A percentile compares a stretch with the other conserved stretches of the same genome.
Evolutionary conservation across 2,888 invertebrate species (phyloP).

Genomic region (Leucophenga montana): DNA sequence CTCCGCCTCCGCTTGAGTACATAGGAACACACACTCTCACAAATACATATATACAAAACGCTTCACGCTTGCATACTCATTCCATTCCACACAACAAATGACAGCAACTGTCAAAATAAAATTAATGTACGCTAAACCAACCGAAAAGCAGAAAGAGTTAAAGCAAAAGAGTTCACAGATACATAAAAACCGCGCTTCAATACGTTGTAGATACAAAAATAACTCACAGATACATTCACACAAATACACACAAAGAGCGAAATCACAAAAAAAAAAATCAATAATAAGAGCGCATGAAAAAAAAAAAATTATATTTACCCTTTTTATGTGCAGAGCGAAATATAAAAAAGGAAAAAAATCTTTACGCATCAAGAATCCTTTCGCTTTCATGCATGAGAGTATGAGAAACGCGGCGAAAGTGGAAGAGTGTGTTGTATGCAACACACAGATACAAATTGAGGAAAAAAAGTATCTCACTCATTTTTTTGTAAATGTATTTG

Average conservation of each 20-base stretch:
- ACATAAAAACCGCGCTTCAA: constrained; percentile 32
- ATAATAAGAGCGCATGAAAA: constrained; percentile 41
- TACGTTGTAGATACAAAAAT: constrained; percentile 47
- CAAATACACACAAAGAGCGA: constrained; percentile 25
- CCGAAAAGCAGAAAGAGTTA: constrained; percentile 54
- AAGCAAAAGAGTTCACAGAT: constrained; percentile 39
- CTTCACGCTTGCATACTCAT: too few relatives aligned
- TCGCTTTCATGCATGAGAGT: constrained; percentile 49
- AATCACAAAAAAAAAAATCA: constrained; percentile 47
- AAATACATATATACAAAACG: constrained; percentile 7
- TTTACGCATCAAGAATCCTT: constrained; percentile 48
- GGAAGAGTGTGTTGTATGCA: constrained; percentile 42
- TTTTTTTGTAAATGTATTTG: constrained; percentile 21
- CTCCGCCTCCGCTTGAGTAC: constrained; percentile 59
- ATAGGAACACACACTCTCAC: constrained; percentile 27
- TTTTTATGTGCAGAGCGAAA: constrained; percentile 36
- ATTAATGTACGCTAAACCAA: constrained; percentile 49
- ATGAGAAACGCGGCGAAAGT: constrained; percentile 1
- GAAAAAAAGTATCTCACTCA: constrained; percentile 51
- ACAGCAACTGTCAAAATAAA: constrained; percentile 58
- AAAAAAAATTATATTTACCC: constrained; percentile 41
- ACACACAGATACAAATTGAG: too few relatives aligned
- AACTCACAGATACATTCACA: constrained; percentile 25
- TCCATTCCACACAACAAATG: constrained; percentile 48
- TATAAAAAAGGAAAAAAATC: constrained; percentile 9